Conservation (phyloP, 2,113 vertebrate genomes). For the Entelurus aequoreus region DNA sequence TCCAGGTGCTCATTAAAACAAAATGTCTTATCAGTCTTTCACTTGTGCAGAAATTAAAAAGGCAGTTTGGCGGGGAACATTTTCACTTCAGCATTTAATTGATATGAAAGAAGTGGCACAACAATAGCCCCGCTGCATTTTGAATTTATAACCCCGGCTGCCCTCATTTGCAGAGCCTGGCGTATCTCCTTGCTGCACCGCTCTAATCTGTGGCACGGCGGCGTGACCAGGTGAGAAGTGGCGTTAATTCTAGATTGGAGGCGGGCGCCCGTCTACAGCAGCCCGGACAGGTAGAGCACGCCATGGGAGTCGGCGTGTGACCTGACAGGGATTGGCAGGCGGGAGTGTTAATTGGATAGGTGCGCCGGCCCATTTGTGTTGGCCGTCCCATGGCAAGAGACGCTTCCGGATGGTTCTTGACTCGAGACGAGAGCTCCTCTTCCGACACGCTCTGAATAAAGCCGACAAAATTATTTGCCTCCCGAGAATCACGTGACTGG, state of each 20-base stretch:
- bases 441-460: conserved; percentile 53
- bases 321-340: conserved; percentile 86
- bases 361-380: conserved; percentile 83
- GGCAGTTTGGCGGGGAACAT: conserved; percentile 63
- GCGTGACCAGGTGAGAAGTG: conserved; percentile 78
- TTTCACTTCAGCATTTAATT: conserved; percentile 90
- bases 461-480: conserved; percentile 52
- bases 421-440: conserved; percentile 56
- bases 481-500: conserved; percentile 31
- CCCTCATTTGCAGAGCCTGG: conserved; percentile 93
- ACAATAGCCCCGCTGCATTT: conserved; percentile 82
- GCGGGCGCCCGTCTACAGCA: conserved; percentile 78
- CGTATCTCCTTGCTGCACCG: conserved; percentile 89
- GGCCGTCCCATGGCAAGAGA: conserved; percentile 81
- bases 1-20: conserved; percentile 67
- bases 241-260: conserved; percentile 91
- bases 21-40: conserved; percentile 74
- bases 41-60: conserved; percentile 66
- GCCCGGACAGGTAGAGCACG: conserved; percentile 82
- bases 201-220: conserved; percentile 87
- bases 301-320: conserved; percentile 80
- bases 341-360: conserved; percentile 95
- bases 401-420: conserved; percentile 65
- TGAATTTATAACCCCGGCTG: conserved; percentile 87
- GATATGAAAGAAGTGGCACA: conserved; percentile 90